These are phyloP conservation scores for Aricia agestis DNA, from an alignment of 1,140 invertebrate genomes.

Conservation along the genomic window DNA sequence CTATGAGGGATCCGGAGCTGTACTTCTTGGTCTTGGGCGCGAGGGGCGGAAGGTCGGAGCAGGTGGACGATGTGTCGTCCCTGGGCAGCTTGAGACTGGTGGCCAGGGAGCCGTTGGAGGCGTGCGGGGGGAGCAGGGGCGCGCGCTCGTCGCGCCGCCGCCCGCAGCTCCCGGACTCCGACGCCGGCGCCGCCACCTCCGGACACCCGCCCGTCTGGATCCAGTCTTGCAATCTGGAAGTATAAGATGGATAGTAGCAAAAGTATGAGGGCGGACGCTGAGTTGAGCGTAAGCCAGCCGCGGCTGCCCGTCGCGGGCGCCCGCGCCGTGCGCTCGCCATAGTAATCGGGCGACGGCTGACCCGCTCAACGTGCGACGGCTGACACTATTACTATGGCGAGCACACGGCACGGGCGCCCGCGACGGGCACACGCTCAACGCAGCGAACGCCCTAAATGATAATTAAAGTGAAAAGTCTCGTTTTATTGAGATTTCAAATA, in stretches of 20 bases:
- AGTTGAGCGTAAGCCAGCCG: no score
- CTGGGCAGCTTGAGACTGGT: constrained; percentile 49
- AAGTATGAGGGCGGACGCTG: no score
- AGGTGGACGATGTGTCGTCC: constrained; percentile 62
- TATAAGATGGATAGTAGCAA: not conserved
- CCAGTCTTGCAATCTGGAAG: constrained; percentile 57
- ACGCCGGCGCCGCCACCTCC: constrained; percentile 46
- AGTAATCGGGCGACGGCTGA: no score
- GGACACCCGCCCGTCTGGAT: constrained; percentile 62
- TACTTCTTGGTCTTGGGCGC: constrained; percentile 63
- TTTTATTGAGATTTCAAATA: no score
- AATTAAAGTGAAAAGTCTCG: no score
- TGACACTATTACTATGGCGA: no score
- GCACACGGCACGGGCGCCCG: no score
- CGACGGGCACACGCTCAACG: no score
- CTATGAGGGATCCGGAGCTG: constrained; percentile 60
- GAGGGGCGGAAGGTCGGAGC: constrained; percentile 60
- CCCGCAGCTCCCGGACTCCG: constrained; percentile 44
- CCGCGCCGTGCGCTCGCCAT: no score
- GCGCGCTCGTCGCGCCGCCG: constrained; percentile 49
- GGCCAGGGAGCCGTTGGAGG: constrained; percentile 61
- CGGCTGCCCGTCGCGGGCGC: no score
- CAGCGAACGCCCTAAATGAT: no score
- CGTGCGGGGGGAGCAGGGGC: constrained; percentile 56
- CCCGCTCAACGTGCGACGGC: no score